Conservation (phyloP, 2,797 vertebrate species). For the Pitangus sulphuratus region DNA sequence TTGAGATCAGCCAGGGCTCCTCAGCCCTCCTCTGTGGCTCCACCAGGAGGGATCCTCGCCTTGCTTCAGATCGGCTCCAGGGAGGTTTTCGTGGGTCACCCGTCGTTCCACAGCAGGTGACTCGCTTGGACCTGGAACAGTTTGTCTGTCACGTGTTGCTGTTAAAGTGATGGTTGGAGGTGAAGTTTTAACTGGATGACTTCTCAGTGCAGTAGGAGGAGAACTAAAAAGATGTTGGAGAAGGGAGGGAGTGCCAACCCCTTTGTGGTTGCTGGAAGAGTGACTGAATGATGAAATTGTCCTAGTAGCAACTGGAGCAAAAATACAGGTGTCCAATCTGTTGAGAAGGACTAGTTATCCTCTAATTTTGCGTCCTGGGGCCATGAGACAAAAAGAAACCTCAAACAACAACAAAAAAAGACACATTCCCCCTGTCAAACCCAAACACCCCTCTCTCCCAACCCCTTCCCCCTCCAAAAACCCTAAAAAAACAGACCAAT, state of each 20-base stretch:
- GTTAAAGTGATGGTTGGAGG: neutral
- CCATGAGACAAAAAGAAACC: no score
- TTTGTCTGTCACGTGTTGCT: neutral
- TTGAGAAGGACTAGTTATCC: neutral
- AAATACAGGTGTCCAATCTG: fast-evolving
- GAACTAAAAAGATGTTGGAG: neutral
- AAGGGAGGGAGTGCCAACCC: neutral
- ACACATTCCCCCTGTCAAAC: neutral
- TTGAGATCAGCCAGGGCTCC: neutral
- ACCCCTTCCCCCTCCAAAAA: no score
- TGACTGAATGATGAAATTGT: neutral
- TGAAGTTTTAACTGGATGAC: neutral
- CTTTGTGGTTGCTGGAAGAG: neutral
- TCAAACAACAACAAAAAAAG: neutral
- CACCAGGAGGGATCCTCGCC: fast-evolving
- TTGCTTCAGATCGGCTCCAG: fast-evolving
- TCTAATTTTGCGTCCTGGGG: neutral
- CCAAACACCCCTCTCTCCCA: no score
- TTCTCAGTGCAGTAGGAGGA: neutral
- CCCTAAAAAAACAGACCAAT: neutral
- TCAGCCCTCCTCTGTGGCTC: neutral
- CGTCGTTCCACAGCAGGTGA: fast-evolving
- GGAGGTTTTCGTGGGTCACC: neutral
- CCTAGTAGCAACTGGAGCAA: neutral
- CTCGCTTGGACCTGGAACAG: neutral